phyloP scores from a whole-genome alignment of 2,113 vertebrate species.

The Neogobius melanostomus region DNA sequence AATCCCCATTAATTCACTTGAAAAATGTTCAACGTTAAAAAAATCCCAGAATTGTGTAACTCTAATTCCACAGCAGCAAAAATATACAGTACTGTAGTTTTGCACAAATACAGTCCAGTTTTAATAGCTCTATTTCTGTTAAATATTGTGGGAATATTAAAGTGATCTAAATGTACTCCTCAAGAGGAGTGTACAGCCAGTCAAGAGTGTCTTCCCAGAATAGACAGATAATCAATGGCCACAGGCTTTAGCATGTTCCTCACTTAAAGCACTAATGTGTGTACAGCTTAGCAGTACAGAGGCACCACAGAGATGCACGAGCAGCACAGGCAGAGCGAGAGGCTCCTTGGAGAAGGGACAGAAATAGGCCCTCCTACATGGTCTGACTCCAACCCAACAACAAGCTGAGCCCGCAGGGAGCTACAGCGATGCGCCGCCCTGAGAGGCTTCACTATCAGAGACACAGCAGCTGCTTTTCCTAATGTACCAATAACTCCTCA shows the following conservation, averaged over 20 bases:
- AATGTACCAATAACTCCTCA: slow-evolving; percentile 10
- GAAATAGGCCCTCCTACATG: slow-evolving; percentile 75
- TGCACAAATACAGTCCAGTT: too few relatives aligned
- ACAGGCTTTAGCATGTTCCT: slow-evolving; percentile 20
- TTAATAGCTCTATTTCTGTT: too few relatives aligned
- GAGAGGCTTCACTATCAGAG: slow-evolving; percentile 41
- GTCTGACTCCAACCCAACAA: slow-evolving; percentile 71
- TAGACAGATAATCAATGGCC: slow-evolving; percentile 7
- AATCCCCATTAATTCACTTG: too few relatives aligned
- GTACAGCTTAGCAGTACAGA: slow-evolving; percentile 14
- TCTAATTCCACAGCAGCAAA: too few relatives aligned
- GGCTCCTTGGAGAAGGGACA: slow-evolving; percentile 55
- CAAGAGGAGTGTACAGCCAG: background rate
- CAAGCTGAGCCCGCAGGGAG: slow-evolving; percentile 70
- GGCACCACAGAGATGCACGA: slow-evolving; percentile 16
- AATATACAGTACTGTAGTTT: too few relatives aligned
- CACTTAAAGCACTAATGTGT: slow-evolving; percentile 3
- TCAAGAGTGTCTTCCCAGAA: slow-evolving; percentile 4
- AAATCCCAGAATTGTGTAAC: too few relatives aligned
- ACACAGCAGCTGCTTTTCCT: slow-evolving; percentile 36
- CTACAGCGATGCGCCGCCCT: slow-evolving; percentile 70
- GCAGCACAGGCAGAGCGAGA: slow-evolving; percentile 16
- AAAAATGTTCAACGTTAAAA: too few relatives aligned
- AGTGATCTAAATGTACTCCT: background rate
- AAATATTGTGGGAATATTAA: background rate